Evolutionary conservation across 2,113 vertebrate genomes (phyloP).

Genomic region (Pavo muticus): DNA sequence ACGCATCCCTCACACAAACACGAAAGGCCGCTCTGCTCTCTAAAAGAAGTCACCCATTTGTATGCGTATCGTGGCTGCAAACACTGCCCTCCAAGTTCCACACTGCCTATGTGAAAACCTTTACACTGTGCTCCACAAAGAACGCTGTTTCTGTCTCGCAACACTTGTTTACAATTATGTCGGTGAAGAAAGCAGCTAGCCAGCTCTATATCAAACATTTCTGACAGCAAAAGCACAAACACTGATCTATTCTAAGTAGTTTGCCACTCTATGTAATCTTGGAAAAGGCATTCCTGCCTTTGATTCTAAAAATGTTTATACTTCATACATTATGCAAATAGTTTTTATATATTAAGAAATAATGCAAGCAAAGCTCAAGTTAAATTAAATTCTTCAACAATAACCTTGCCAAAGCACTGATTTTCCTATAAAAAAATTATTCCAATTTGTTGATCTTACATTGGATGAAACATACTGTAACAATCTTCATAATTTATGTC

Average conservation of each 20-base stretch:
- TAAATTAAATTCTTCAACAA: slow-evolving; percentile 82
- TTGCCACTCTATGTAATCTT: slow-evolving; percentile 67
- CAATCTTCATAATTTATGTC: slow-evolving; percentile 91
- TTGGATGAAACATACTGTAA: slow-evolving; percentile 88
- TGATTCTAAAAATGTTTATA: slow-evolving; percentile 78
- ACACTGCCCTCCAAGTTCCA: not conserved
- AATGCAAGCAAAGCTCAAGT: slow-evolving; percentile 81
- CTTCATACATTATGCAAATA: slow-evolving; percentile 83
- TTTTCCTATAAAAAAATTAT: slow-evolving; percentile 88
- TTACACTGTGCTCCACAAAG: slow-evolving; percentile 18
- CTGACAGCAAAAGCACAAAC: slow-evolving; percentile 71
- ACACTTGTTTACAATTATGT: slow-evolving; percentile 57
- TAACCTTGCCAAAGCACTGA: slow-evolving; percentile 85
- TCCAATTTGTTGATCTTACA: slow-evolving; percentile 89
- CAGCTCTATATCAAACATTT: slow-evolving; percentile 66
- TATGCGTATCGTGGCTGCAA: not conserved
- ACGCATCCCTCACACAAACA: not conserved
- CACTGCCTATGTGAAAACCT: slow-evolving; percentile 1
- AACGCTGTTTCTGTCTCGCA: slow-evolving; percentile 35
- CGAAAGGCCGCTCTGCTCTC: not conserved
- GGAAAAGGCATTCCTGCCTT: slow-evolving; percentile 73
- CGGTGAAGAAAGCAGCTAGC: slow-evolving; percentile 57
- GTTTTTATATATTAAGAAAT: slow-evolving; percentile 83
- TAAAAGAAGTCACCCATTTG: slow-evolving; percentile 16
- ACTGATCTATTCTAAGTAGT: slow-evolving; percentile 56